These are phyloP conservation scores for Cacatua alba DNA, from an alignment of 2,113 vertebrate species.

Conservation along the genomic window DNA sequence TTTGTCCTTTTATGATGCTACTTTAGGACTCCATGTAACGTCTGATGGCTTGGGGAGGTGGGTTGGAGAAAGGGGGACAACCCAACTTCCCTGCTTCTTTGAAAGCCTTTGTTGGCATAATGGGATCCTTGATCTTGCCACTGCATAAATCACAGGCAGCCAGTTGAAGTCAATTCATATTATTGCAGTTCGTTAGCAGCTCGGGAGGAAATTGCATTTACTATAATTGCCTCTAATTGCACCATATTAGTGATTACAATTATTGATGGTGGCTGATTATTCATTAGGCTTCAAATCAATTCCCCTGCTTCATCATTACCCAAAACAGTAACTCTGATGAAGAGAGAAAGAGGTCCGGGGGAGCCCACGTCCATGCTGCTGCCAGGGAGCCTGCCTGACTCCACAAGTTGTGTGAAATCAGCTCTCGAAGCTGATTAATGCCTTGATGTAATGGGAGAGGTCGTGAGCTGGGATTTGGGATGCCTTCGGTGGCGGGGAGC, in stretches of 20 bases:
- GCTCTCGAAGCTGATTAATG: slow-evolving; percentile 36
- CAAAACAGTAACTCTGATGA: slow-evolving; percentile 79
- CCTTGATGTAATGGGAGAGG: not conserved
- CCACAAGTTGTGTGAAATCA: not conserved
- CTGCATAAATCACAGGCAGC: slow-evolving; percentile 78
- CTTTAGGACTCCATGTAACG: not conserved
- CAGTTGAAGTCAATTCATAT: slow-evolving; percentile 82
- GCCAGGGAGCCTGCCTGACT: not conserved
- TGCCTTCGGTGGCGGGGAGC: not conserved
- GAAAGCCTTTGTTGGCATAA: slow-evolving; percentile 54
- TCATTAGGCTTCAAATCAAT: slow-evolving; percentile 85
- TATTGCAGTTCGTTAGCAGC: slow-evolving; percentile 83
- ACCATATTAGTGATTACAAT: slow-evolving; percentile 88
- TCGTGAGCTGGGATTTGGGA: not conserved
- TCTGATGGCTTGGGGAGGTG: not conserved
- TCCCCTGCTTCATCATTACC: slow-evolving; percentile 75
- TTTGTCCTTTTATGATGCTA: fast-evolving
- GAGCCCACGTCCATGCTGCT: slow-evolving; percentile 40
- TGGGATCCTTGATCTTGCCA: slow-evolving; percentile 66
- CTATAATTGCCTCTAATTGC: slow-evolving; percentile 88
- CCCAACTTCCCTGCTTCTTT: slow-evolving; percentile 33
- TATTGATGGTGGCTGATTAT: slow-evolving; percentile 88
- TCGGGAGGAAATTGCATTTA: slow-evolving; percentile 86
- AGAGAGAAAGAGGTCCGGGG: slow-evolving; percentile 64
- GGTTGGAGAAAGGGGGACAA: not conserved